Evolutionary conservation across 1,140 invertebrate genomes (phyloP).

Genomic region (Akabosia matsudoensis): DNA sequence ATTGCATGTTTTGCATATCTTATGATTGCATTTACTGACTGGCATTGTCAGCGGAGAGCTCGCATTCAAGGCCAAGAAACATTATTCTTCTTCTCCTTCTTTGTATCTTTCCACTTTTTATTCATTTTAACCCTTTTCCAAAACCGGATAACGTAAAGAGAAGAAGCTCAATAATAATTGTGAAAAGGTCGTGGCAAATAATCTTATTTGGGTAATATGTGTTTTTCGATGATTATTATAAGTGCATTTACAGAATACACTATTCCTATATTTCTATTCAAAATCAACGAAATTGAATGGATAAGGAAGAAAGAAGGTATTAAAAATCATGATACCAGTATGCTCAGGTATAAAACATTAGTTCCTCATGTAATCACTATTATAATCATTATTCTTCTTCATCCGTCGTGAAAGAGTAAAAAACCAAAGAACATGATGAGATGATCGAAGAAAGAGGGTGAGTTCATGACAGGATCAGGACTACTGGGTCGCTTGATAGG

Average conservation of each 20-base stretch:
- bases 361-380: background rate
- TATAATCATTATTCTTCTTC: background rate
- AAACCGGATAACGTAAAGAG: constrained; percentile 18
- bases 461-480: background rate
- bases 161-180: constrained; percentile 1
- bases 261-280: too few species aligned
- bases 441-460: background rate
- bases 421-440: background rate
- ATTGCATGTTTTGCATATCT: background rate
- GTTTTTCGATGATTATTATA: background rate
- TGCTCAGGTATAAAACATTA: background rate
- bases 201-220: constrained; percentile 15
- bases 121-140: background rate
- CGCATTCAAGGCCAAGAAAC: background rate
- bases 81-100: background rate
- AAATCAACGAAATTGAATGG: too few species aligned
- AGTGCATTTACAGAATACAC: background rate
- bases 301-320: background rate
- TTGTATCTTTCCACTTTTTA: too few species aligned
- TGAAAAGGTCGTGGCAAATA: background rate
- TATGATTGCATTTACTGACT: background rate
- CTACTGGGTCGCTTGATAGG: constrained; percentile 13
- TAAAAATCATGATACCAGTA: background rate
- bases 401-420: background rate
- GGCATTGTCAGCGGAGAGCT: background rate